Conservation (phyloP, 2,888 invertebrate species). For the Netelia inedita region DNA sequence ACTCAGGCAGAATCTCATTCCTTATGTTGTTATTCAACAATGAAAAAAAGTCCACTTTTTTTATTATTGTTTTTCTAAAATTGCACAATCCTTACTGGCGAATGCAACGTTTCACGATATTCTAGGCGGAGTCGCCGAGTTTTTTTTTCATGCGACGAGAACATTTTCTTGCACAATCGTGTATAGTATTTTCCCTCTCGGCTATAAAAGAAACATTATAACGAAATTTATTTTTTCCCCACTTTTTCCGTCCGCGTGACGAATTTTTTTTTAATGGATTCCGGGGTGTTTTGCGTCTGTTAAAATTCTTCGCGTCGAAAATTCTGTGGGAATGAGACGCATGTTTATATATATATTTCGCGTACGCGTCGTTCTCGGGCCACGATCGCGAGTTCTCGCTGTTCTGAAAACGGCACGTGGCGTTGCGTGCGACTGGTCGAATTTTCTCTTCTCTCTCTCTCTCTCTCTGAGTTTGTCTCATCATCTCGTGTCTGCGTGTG, state of each 20-base stretch:
- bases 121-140: neutral
- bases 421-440: neutral
- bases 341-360: slow-evolving; percentile 2
- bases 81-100: neutral
- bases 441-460: slow-evolving; percentile 21
- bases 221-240: slow-evolving; percentile 3
- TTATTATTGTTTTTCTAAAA: slow-evolving; percentile 20
- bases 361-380: neutral
- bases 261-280: slow-evolving; percentile 19
- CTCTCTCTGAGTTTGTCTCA: neutral
- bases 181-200: slow-evolving; percentile 17
- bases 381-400: slow-evolving; percentile 17
- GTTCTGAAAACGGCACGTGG: slow-evolving; percentile 64
- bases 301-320: slow-evolving; percentile 22
- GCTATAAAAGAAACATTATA: slow-evolving; percentile 21
- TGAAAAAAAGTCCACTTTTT: neutral
- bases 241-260: neutral
- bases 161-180: slow-evolving; percentile 29
- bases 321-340: slow-evolving; percentile 14
- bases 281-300: slow-evolving; percentile 15
- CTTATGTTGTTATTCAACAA: neutral
- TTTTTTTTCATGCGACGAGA: neutral
- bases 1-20: slow-evolving; percentile 32
- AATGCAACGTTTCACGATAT: slow-evolving; percentile 5
- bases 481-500: slow-evolving; percentile 6